These are phyloP conservation scores for Pangasius sanitwongsei DNA, from an alignment of 2,797 vertebrate genomes.

Conservation along the genomic window DNA sequence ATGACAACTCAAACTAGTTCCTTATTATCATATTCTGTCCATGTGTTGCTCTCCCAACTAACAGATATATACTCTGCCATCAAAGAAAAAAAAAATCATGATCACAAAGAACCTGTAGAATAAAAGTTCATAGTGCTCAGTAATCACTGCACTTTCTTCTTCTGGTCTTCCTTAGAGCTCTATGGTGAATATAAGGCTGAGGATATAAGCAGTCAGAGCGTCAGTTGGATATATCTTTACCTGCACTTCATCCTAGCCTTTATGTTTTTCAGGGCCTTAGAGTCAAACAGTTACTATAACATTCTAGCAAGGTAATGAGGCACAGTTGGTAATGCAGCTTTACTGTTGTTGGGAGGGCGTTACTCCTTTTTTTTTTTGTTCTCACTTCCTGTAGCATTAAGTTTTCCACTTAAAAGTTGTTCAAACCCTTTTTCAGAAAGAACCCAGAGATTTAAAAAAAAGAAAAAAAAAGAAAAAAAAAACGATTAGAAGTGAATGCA, in stretches of 20 bases:
- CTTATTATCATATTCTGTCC: background rate
- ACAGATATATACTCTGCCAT: background rate
- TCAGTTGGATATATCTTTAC: background rate
- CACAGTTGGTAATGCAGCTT: background rate
- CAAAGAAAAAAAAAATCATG: constrained; percentile 39
- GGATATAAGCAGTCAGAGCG: background rate
- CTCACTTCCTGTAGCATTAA: background rate
- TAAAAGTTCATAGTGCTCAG: background rate
- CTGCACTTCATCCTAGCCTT: constrained; percentile 36
- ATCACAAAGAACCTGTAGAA: constrained; percentile 60
- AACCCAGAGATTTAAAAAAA: background rate
- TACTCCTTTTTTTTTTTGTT: background rate
- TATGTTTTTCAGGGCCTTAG: constrained; percentile 3
- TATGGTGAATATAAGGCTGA: background rate
- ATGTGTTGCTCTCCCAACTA: background rate
- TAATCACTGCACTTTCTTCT: constrained; percentile 1
- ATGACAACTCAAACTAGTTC: background rate
- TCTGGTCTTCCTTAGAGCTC: background rate
- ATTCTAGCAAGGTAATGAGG: constrained; percentile 11
- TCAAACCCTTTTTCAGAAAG: background rate
- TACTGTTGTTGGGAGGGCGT: background rate
- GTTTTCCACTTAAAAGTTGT: background rate
- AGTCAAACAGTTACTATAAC: background rate
- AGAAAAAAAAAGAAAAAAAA: too few species aligned
- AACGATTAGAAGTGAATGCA: background rate